Conservation (phyloP, 2,113 vertebrate genomes). For the Motacilla tschutschensis region DNA sequence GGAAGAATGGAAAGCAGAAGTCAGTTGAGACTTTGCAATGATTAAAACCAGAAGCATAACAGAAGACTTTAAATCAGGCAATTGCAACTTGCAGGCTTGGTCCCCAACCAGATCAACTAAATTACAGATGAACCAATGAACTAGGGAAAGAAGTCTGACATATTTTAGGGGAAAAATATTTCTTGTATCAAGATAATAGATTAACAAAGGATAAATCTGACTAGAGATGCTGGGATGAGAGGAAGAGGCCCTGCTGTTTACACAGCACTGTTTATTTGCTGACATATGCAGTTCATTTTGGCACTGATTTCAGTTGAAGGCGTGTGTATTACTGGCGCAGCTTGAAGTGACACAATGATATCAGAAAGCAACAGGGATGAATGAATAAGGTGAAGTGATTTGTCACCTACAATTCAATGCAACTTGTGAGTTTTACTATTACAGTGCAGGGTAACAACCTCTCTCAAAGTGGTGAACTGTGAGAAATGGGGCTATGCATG, state of each 20-base stretch:
- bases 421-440: conserved; percentile 26
- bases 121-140: conserved; percentile 9
- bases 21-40: neutral
- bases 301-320: conserved; percentile 60
- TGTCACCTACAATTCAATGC: conserved; percentile 39
- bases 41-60: conserved; percentile 5
- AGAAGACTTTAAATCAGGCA: neutral
- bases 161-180: neutral
- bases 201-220: conserved; percentile 25
- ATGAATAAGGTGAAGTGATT: conserved; percentile 44
- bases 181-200: neutral
- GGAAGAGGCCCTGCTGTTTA: conserved; percentile 48
- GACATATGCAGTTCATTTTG: conserved; percentile 54
- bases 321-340: conserved; percentile 8
- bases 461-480: neutral
- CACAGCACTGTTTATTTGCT: conserved; percentile 54
- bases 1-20: neutral
- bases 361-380: conserved; percentile 54
- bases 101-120: neutral
- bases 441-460: neutral
- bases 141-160: neutral
- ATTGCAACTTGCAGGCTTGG: neutral
- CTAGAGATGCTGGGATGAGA: conserved; percentile 4
- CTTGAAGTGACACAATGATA: conserved; percentile 55
- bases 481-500: neutral